phyloP scores from a whole-genome alignment of 2,888 invertebrate genomes.

The Incurvaria masculella region DNA sequence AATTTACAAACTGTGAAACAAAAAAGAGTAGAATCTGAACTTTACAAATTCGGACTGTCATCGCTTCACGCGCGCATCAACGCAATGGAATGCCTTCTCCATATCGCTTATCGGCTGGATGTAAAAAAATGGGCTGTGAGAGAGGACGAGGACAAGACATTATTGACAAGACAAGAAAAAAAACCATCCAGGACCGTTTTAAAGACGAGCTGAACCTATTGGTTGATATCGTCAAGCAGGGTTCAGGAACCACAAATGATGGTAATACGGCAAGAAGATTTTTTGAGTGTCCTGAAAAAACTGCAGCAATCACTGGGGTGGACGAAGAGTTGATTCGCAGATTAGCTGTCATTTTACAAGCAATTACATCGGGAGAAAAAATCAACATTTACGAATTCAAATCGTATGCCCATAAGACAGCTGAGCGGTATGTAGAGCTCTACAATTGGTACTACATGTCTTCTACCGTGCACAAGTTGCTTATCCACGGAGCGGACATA shows the following conservation, averaged over 20 bases:
- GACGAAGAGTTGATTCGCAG: constrained; percentile 1
- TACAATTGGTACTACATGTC: not conserved
- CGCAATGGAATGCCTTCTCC: not conserved
- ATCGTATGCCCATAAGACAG: not conserved
- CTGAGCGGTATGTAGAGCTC: not conserved
- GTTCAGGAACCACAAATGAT: constrained; percentile 19
- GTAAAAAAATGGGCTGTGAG: not conserved
- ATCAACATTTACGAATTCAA: not conserved
- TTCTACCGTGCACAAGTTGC: not conserved
- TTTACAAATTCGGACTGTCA: not conserved
- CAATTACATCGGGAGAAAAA: not conserved
- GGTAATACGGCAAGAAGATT: constrained; percentile 17
- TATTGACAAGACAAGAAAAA: not conserved
- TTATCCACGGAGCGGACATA: not conserved
- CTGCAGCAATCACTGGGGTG: constrained; percentile 20
- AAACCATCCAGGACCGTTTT: not conserved
- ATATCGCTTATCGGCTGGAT: not conserved
- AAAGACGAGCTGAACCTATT: constrained; percentile 9
- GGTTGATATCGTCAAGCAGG: constrained; percentile 20
- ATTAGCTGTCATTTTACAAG: not conserved
- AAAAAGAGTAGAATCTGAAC: too few relatives aligned
- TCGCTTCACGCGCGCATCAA: not conserved
- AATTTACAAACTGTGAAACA: too few relatives aligned
- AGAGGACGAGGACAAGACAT: not conserved
- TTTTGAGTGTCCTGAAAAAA: constrained; percentile 16